These are phyloP conservation scores for Drosophila carrolli DNA, from an alignment of 1,140 invertebrate genomes.

Conservation along the genomic window DNA sequence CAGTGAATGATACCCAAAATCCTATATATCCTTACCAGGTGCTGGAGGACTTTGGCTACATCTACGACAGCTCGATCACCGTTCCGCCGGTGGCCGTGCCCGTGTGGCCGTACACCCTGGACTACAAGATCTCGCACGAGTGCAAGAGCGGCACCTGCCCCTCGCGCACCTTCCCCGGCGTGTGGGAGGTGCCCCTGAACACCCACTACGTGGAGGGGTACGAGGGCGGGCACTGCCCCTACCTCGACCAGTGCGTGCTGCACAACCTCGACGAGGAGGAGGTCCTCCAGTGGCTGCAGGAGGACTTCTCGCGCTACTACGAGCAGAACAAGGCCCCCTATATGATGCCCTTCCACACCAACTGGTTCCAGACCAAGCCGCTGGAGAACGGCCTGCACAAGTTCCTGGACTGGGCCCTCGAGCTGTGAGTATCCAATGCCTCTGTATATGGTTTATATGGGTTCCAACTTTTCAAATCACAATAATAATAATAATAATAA, in stretches of 20 bases:
- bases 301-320: constrained; percentile 95
- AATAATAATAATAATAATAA: too few relatives aligned
- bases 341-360: constrained; percentile 97
- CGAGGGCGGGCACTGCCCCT: constrained; percentile 96
- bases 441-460: neutral
- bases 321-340: constrained; percentile 95
- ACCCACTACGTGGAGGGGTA: constrained; percentile 95
- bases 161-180: constrained; percentile 94
- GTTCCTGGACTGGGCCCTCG: constrained; percentile 93
- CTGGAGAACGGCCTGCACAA: constrained; percentile 93
- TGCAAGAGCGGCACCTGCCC: constrained; percentile 96
- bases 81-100: constrained; percentile 92
- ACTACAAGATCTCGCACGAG: constrained; percentile 96
- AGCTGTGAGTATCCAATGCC: constrained; percentile 87
- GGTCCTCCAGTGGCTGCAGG: constrained; percentile 95
- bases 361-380: constrained; percentile 96
- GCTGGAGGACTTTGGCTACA: constrained; percentile 95
- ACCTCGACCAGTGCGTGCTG: constrained; percentile 96
- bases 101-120: constrained; percentile 97
- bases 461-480: too few relatives aligned
- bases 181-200: constrained; percentile 98
- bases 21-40: constrained; percentile 85
- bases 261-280: constrained; percentile 94
- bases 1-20: neutral
- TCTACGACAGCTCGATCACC: constrained; percentile 96